Conservation (phyloP, 2,888 invertebrate genomes). For the Catocala nupta region DNA sequence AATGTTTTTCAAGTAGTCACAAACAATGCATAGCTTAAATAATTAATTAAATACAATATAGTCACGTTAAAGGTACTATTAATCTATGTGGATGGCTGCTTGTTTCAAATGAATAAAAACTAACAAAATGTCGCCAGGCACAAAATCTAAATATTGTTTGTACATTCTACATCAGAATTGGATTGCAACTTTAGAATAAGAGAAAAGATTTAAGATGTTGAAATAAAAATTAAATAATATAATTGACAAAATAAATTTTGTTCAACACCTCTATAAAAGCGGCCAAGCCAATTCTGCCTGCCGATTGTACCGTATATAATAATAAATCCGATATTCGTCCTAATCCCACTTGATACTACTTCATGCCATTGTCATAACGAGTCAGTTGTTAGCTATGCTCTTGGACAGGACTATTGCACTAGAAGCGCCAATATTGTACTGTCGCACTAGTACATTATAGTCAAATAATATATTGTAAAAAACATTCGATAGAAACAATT, state of each 20-base stretch:
- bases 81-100: conserved; percentile 46
- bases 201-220: conserved; percentile 3
- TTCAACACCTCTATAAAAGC: conserved; percentile 31
- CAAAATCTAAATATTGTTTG: conserved; percentile 47
- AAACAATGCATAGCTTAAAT: conserved; percentile 10
- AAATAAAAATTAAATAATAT: conserved; percentile 1
- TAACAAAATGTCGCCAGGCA: conserved; percentile 42
- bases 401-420: conserved; percentile 60
- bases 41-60: neutral
- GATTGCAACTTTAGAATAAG: conserved; percentile 49
- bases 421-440: conserved; percentile 23
- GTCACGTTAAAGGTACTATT: conserved; percentile 7
- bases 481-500: conserved; percentile 21
- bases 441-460: conserved; percentile 17
- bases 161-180: conserved; percentile 67
- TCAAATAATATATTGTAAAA: conserved; percentile 20
- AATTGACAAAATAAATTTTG: conserved; percentile 28
- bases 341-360: conserved; percentile 63
- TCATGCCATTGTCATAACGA: conserved; percentile 68
- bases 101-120: conserved; percentile 35
- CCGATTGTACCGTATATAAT: conserved; percentile 57
- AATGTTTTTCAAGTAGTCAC: conserved; percentile 6
- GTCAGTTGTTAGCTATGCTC: conserved; percentile 64
- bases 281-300: conserved; percentile 60
- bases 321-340: conserved; percentile 64